Evolutionary conservation across 1,140 invertebrate genomes (phyloP), one percentile per base, ranked within the genome.

Genomic region (Bradysia coprophila): DNA sequence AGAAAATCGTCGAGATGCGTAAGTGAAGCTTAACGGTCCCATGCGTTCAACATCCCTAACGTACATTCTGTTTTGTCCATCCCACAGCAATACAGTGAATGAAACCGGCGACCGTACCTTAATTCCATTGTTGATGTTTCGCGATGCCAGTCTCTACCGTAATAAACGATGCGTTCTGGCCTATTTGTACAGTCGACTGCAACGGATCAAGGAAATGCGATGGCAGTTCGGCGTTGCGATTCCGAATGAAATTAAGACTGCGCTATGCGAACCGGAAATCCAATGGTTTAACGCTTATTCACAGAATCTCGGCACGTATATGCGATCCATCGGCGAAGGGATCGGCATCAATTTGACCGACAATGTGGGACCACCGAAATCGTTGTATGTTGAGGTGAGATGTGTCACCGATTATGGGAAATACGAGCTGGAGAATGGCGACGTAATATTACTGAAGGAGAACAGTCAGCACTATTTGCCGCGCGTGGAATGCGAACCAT

Each of bases 161-260:
- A 93, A 95, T 52, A 85, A 91, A 57, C 68, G 92, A 37, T 95
- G 90, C 56, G 60, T 95, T 1, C 55, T 95, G 10, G 78, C 89
- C 1, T 95, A 96, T 57, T 62, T 94, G 48, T 88, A 87, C 55
- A 82, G 87, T 51, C 68, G 93, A 49, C 65, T 94, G 55, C 70
- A 72, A 46, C 73, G 78, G 51, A 73, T 96, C 16, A 72, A 78
- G 48, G 73, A 82, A 36, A 71, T 94, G 57, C 66, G 92, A 39
- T 96, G 92, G 92, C 83, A 93, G 55, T 84, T 95, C 59, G 92
- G 92, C 3, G 80, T 84, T 43, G 78, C 93, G 31, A 59, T 97
- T 42, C 91, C 92, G 3, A 53, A 70, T 0, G 90, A 94, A 56
- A 75, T 94, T 1, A 81, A 80, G 55, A 66, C 73, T 22, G 78